phyloP scores from a whole-genome alignment of 2,113 vertebrate genomes.

The Gnathonemus longibarbis region DNA sequence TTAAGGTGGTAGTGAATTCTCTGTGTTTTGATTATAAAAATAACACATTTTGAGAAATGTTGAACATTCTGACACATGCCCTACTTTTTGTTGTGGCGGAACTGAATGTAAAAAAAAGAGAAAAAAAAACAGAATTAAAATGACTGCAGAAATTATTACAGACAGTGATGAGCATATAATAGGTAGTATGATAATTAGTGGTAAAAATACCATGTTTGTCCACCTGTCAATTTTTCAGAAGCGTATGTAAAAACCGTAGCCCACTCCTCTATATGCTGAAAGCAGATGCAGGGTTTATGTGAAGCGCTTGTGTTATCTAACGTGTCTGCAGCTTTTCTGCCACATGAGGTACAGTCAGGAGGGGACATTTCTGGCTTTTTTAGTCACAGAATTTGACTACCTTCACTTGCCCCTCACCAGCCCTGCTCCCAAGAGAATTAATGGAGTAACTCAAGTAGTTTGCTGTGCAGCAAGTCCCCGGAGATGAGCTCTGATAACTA shows the following conservation, averaged over 20 bases:
- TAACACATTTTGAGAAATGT: not conserved
- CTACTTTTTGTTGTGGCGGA: not conserved
- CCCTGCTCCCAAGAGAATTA: not conserved
- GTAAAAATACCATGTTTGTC: not conserved
- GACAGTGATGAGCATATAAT: not conserved
- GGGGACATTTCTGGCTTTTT: not conserved
- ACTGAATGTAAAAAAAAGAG: not conserved
- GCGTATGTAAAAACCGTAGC: not conserved
- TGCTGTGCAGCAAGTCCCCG: not conserved
- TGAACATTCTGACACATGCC: not conserved
- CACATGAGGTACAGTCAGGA: not conserved
- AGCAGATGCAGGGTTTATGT: not conserved
- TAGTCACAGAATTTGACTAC: not conserved
- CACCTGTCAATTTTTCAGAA: not conserved
- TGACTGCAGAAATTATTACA: not conserved
- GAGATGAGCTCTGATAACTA: not conserved
- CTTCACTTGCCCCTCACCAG: not conserved
- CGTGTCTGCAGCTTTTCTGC: not conserved
- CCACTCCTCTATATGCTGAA: not conserved
- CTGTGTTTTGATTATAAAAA: not conserved
- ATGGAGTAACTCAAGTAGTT: not conserved
- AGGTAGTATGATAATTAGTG: not conserved
- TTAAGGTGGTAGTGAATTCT: not conserved
- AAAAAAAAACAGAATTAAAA: not conserved
- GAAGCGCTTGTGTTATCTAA: not conserved